phyloP scores from a whole-genome alignment of 2,113 vertebrate species.

The Gymnobelideus leadbeateri region DNA sequence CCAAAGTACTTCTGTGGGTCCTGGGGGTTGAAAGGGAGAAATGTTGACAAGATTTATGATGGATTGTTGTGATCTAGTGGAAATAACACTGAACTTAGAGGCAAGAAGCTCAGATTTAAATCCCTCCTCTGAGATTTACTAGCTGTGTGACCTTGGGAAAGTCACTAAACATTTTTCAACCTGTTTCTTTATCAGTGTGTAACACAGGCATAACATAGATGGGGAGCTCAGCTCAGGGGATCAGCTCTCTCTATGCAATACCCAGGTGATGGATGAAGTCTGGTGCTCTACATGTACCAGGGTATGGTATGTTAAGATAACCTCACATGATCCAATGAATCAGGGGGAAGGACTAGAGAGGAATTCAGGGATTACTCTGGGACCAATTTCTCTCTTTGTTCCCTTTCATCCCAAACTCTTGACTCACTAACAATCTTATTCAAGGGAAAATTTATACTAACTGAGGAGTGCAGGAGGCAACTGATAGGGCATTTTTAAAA shows the following conservation, averaged over 20 bases:
- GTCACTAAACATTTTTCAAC: neutral
- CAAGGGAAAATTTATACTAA: neutral
- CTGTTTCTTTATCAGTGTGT: neutral
- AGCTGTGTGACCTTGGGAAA: neutral
- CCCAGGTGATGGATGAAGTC: neutral
- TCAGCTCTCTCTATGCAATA: neutral
- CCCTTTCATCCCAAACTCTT: neutral
- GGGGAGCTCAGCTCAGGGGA: neutral
- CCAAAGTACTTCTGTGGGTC: neutral
- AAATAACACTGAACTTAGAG: neutral
- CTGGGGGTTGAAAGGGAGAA: neutral
- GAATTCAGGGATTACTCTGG: neutral
- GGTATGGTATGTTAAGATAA: neutral
- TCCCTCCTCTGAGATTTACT: neutral
- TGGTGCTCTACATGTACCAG: neutral
- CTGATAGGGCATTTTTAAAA: neutral
- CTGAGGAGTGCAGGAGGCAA: neutral
- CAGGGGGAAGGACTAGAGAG: neutral
- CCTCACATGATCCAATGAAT: neutral
- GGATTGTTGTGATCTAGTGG: neutral
- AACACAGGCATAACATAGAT: neutral
- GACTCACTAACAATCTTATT: neutral
- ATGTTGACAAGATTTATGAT: neutral
- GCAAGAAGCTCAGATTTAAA: neutral
- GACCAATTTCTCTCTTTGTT: neutral